Base-by-base conservation (phyloP, 2,888 invertebrate species). In the Onchidella celtica region DNA sequence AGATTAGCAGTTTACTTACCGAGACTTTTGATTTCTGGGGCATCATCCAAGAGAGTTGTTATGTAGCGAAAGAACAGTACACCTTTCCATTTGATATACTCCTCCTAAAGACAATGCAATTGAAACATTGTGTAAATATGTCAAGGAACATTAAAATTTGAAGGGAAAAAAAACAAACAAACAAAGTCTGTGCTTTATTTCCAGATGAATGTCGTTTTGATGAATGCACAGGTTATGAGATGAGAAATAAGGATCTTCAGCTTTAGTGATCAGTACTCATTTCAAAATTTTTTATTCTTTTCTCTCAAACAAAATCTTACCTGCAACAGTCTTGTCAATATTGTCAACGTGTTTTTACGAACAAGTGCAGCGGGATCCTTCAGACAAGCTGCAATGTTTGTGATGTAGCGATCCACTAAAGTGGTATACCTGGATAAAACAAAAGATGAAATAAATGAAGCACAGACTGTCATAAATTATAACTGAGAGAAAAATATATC, bases 71-170 rank as follows among this genome's bases (percentile, higher is more conserved):
- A 95, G 91, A 96, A 96, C 59, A 94, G 89, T 1, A 95, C 94
- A 57, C 95, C 95, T 85, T 95, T 95, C 89, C 96, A 94, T 83
- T 96, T 96, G 85, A 97, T 94, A 90, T 94, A 96, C 75, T 96
- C 96, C 88, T 96, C 96, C 85, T 91, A 85, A 3, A 86, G 81
- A 24, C 27, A 38, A 74, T 14, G 34, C 0, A 29, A 65, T 0
- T 63, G 24, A 69, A 2, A 38, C 17, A 66, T 27, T 6, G 2
- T 11, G 14, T 17, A 17, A 75, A 59, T 14, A 65, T 11, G 6
- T 47, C 47, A 47, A n/a, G n/a, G n/a, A n/a, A n/a, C n/a, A n/a
- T n/a, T n/a, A n/a, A n/a, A n/a, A n/a, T n/a, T n/a, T n/a, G n/a
- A n/a, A n/a, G n/a, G n/a, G n/a, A n/a, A n/a, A n/a, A n/a, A n/a